Conservation (phyloP, 1,140 invertebrate species). For the Calliphora vicina region DNA sequence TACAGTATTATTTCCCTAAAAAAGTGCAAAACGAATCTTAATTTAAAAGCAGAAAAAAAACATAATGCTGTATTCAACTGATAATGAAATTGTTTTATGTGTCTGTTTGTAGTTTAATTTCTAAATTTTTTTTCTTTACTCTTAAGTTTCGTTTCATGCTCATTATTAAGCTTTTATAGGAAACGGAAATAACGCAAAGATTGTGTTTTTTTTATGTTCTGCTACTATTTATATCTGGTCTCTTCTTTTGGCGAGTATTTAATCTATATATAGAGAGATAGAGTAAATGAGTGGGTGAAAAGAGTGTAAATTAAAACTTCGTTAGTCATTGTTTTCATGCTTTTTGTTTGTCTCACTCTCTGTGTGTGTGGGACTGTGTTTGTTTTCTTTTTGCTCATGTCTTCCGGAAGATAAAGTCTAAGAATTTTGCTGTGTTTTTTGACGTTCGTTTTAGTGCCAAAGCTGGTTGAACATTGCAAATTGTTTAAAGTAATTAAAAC, state of each 20-base stretch:
- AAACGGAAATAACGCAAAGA: neutral
- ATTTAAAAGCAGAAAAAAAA: neutral
- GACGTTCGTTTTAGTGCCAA: neutral
- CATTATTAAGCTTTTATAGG: slow-evolving; percentile 8
- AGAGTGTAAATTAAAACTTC: slow-evolving; percentile 13
- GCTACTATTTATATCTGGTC: neutral
- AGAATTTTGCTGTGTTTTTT: neutral
- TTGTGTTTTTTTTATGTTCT: neutral
- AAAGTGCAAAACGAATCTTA: too few relatives aligned
- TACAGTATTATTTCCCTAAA: too few relatives aligned
- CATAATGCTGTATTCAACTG: neutral
- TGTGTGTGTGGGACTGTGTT: neutral
- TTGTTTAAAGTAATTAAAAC: slow-evolving; percentile 14
- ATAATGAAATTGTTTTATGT: slow-evolving; percentile 1
- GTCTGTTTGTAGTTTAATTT: neutral
- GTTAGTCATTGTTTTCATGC: neutral
- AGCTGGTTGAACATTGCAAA: neutral
- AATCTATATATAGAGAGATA: neutral
- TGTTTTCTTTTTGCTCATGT: neutral
- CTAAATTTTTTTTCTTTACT: neutral
- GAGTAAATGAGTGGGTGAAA: neutral
- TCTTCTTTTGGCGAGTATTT: neutral
- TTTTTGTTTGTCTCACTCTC: neutral
- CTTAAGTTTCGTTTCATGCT: neutral
- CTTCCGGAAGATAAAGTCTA: neutral